Conservation (phyloP, 2,113 vertebrate genomes). For the Perca flavescens region DNA sequence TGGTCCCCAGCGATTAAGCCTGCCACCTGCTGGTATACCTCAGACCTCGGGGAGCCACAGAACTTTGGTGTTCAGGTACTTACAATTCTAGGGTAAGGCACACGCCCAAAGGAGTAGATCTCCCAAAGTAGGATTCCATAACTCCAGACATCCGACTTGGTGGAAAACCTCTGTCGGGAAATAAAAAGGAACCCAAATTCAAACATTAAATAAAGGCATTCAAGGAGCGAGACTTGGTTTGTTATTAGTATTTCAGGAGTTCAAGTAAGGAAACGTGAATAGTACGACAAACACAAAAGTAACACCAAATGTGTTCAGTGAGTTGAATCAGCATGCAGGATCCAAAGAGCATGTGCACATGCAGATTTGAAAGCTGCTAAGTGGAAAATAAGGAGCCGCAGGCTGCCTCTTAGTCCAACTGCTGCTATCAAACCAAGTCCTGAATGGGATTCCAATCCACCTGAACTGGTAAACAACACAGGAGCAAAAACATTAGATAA, state of each 20-base stretch:
- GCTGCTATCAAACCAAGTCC: background rate
- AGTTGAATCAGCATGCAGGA: background rate
- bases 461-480: background rate
- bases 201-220: background rate
- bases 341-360: background rate
- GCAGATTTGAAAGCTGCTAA: background rate
- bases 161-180: slow-evolving; percentile 93
- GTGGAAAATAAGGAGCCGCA: slow-evolving; percentile 3
- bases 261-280: background rate
- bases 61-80: slow-evolving; percentile 73
- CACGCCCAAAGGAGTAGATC: slow-evolving; percentile 99
- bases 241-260: background rate
- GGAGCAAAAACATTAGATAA: background rate
- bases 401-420: background rate
- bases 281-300: background rate
- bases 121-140: slow-evolving; percentile 98
- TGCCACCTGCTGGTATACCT: slow-evolving; percentile 68
- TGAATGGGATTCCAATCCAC: background rate
- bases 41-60: background rate
- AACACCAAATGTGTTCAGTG: background rate
- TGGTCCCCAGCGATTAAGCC: slow-evolving; percentile 32
- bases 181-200: background rate
- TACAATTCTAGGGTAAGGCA: slow-evolving; percentile 99
- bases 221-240: background rate
- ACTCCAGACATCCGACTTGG: slow-evolving; percentile 98